Evolutionary conservation across 2,113 vertebrate genomes (phyloP), one percentile per base, ranked within the genome.

Genomic region (Rhombomys opimus): DNA sequence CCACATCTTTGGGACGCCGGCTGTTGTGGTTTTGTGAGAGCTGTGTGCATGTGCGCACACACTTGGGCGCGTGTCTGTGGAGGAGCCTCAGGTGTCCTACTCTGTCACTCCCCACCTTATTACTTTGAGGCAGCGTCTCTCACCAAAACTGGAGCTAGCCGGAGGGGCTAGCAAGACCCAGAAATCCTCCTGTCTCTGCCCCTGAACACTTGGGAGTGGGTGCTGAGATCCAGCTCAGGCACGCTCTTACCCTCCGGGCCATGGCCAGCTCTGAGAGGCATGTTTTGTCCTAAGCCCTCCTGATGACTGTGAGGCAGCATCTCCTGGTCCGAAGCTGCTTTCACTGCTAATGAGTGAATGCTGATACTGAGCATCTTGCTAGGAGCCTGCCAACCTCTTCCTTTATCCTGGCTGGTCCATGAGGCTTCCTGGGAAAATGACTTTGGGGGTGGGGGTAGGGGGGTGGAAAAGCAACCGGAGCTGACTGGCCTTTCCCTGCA

Each of bases 401-500:
- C 92, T 86, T 22, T 41, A 14, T 61, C 82, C 65, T 30, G 54
- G 46, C 25, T 5, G 14, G 54, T 20, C 11, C 57, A 25, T 4
- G 7, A 57, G 25, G 63, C n/a, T 87, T 85, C 85, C 57, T 3
- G 4, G 59, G 82, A 73, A 46, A 15, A 57, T 22, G 52, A 14
- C 63, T 68, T 7, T 2, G 30, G 65, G 77, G 35, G 14, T 23
- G 41, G 41, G 41, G 41, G 41, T 2, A 4, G 41, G 30, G 65
- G 73, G 30, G 30, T 23, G 18, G 41, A 46, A 85, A 46, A 25
- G 59, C n/a, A 17, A 20, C 15, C 57, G 0, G 65, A 76, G 50
- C 59, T 17, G 25, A 30, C 22, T 1, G 73, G 57, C 63, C 68
- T 95, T 35, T 96, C 59, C 32, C 46, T 22, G 3, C 98, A 99